Conservation (phyloP, 2,113 vertebrate species). For the Barnardius zonarius region DNA sequence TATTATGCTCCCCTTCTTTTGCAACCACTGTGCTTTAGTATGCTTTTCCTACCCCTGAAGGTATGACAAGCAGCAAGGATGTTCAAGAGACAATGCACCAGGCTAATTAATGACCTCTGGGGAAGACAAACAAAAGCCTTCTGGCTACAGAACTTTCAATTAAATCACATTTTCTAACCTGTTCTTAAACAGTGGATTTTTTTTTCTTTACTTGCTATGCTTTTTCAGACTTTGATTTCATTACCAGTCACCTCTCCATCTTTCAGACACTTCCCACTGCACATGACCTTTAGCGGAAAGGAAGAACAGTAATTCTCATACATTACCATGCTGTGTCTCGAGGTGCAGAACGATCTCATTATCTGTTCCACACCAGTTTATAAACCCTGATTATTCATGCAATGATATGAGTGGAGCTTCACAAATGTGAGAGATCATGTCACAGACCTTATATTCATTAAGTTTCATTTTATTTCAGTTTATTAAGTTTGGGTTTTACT, state of each 20-base stretch:
- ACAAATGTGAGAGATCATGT: neutral
- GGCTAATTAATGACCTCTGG: neutral
- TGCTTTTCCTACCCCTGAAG: neutral
- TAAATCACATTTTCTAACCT: neutral
- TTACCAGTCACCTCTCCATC: neutral
- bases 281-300: neutral
- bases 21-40: neutral
- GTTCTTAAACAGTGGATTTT: neutral
- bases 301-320: neutral
- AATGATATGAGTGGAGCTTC: neutral
- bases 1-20: neutral
- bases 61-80: neutral
- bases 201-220: neutral
- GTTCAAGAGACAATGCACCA: neutral
- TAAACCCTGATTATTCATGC: neutral
- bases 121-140: neutral
- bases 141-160: neutral
- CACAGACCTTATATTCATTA: neutral
- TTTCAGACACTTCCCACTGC: neutral
- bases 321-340: neutral
- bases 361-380: neutral
- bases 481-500: neutral
- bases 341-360: neutral
- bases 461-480: neutral
- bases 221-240: neutral